Percentiles rank a stretch among this genome's conserved stretches.
phyloP scores from a whole-genome alignment of 2,113 vertebrate genomes.

The Hypomesus transpacificus region DNA sequence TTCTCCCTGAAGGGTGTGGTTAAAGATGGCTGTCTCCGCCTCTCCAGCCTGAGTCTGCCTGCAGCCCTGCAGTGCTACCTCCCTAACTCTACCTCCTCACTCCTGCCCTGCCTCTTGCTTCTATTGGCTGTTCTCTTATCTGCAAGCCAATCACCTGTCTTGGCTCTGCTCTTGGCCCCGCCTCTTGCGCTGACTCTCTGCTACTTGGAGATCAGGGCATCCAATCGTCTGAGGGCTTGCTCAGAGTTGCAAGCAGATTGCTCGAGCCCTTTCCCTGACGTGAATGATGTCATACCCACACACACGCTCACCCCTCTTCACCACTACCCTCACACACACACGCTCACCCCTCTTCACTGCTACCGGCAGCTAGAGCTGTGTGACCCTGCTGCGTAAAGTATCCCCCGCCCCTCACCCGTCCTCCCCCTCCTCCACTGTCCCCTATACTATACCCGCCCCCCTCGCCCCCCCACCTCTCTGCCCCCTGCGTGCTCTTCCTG shows the following conservation, averaged over 20 bases:
- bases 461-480: neutral
- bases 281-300: neutral
- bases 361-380: conserved; percentile 80
- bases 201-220: conserved; percentile 83
- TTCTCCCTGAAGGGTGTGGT: conserved; percentile 43
- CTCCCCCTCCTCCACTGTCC: neutral
- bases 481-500: neutral
- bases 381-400: conserved; percentile 72
- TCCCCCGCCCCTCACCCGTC: neutral
- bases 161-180: conserved; percentile 84
- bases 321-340: neutral
- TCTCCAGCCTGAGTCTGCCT: neutral
- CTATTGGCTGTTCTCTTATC: conserved; percentile 82
- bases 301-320: neutral
- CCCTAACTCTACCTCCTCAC: neutral
- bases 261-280: neutral
- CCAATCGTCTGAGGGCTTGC: conserved; percentile 23
- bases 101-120: conserved; percentile 80
- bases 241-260: too few relatives aligned
- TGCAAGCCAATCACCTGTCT: conserved; percentile 84
- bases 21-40: conserved; percentile 20
- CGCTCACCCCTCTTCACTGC: conserved; percentile 38
- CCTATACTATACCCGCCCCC: neutral
- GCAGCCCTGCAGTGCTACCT: neutral
- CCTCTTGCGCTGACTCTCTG: conserved; percentile 90